Evolutionary conservation across 2,797 vertebrate genomes (phyloP).

Genomic region (Megaceryle alcyon): DNA sequence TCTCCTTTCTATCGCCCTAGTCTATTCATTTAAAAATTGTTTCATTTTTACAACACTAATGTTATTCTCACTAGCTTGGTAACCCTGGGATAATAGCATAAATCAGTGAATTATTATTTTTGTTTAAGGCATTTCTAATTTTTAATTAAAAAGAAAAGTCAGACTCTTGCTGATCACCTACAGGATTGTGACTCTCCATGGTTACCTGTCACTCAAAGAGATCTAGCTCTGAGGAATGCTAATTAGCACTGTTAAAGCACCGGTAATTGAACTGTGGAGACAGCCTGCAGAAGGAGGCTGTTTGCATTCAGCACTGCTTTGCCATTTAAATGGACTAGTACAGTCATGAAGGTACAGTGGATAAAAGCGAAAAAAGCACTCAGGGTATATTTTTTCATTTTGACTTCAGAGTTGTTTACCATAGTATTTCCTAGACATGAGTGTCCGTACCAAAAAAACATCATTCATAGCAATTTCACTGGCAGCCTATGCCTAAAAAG

Average conservation of each 20-base stretch:
- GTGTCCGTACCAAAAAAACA: background rate
- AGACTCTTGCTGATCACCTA: slow-evolving; percentile 74
- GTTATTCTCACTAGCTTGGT: slow-evolving; percentile 57
- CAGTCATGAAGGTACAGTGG: slow-evolving; percentile 1
- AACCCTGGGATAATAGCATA: slow-evolving; percentile 66
- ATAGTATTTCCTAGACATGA: slow-evolving; percentile 65
- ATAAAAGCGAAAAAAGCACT: slow-evolving; percentile 56
- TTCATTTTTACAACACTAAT: slow-evolving; percentile 50
- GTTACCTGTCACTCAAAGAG: slow-evolving; percentile 81
- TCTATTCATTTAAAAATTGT: slow-evolving; percentile 65
- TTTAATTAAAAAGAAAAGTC: slow-evolving; percentile 79
- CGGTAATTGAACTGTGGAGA: slow-evolving; percentile 75
- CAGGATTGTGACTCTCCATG: slow-evolving; percentile 80
- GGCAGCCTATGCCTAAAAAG: slow-evolving; percentile 23
- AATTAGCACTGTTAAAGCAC: slow-evolving; percentile 77
- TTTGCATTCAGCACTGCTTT: slow-evolving; percentile 60
- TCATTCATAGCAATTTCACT: background rate
- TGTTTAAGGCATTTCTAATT: slow-evolving; percentile 77
- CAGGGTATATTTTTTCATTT: slow-evolving; percentile 59
- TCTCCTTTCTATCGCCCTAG: background rate
- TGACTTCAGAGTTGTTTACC: slow-evolving; percentile 62
- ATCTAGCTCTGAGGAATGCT: slow-evolving; percentile 78
- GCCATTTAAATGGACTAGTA: slow-evolving; percentile 59
- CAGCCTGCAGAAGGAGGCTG: slow-evolving; percentile 44
- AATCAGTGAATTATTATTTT: slow-evolving; percentile 68